Base-by-base conservation (phyloP, 2,888 invertebrate genomes). In the Drosophila kambysellisi region DNA sequence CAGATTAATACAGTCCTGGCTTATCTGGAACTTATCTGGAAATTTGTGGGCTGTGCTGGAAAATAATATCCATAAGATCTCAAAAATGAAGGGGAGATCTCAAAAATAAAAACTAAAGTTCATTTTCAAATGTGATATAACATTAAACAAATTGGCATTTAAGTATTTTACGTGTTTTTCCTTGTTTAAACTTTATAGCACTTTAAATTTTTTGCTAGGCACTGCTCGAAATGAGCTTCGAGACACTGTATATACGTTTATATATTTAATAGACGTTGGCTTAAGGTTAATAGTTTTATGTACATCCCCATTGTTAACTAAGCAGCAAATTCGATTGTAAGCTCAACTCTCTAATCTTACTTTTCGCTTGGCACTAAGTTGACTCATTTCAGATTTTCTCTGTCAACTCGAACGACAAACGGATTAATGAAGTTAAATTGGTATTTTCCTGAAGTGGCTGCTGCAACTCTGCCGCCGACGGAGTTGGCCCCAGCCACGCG, bases 361-460 rank as follows among this genome's bases (percentile, higher is more conserved):
- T 57, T 69, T 68, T 69, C 69, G 51, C 35, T 70, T 51, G 53
- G 51, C 56, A 35, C 32, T 51, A 59, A 68, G 68, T 56, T 62
- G 62, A 50, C 37, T 48, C 46, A 57, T 41, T 66, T 63, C 39
- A 46, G 57, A 74, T 64, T 80, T 81, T 69, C 78, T 74, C 70
- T 43, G 41, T 57, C 65, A 54, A 68, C 46, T 43, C 61, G 50
- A 57, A 67, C 73, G 76, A 75, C 87, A 81, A 87, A 74, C 62
- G 70, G 73, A 77, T 80, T 82, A 84, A 89, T 82, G 79, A 69
- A 76, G 78, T 74, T 89, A 75, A 87, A 85, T 85, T 84, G 82
- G 64, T 73, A 76, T 77, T 84, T 85, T 85, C 85, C 85, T 89
- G 74, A 63, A 75, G 76, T 76, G 61, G 41, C 32, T 46, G 63